Evolutionary conservation across 2,888 invertebrate genomes (phyloP).

Genomic region (Temnothorax rugatulus): DNA sequence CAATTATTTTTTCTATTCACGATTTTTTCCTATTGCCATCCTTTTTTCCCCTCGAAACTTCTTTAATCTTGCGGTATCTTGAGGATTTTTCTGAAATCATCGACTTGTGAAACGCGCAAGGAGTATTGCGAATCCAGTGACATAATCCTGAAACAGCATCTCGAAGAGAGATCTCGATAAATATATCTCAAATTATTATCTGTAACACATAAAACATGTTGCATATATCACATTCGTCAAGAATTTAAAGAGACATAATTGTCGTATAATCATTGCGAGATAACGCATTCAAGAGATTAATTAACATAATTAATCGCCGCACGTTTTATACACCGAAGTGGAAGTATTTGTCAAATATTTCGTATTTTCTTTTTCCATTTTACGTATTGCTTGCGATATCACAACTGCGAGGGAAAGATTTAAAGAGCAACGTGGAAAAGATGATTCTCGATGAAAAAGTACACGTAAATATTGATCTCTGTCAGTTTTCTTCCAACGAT

Average conservation of each 20-base stretch:
- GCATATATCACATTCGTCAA: slow-evolving; percentile 63
- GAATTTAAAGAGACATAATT: slow-evolving; percentile 44
- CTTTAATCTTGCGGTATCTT: slow-evolving; percentile 46
- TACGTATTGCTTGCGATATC: slow-evolving; percentile 57
- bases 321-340: not conserved
- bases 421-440: slow-evolving; percentile 75
- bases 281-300: slow-evolving; percentile 65
- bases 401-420: slow-evolving; percentile 75
- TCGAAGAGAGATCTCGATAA: not conserved
- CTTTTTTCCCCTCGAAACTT: not conserved
- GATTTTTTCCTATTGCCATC: not conserved
- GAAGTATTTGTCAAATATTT: slow-evolving; percentile 57
- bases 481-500: not conserved
- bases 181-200: slow-evolving; percentile 7
- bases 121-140: slow-evolving; percentile 69
- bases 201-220: slow-evolving; percentile 58
- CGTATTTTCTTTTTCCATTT: slow-evolving; percentile 61
- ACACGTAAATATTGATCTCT: slow-evolving; percentile 64
- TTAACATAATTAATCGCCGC: not conserved
- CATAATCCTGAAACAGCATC: slow-evolving; percentile 63
- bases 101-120: slow-evolving; percentile 67
- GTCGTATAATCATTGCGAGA: slow-evolving; percentile 66
- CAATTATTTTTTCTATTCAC: not conserved
- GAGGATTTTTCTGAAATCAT: slow-evolving; percentile 75
- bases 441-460: slow-evolving; percentile 80